Evolutionary conservation across 2,113 vertebrate species (phyloP), one percentile per base, ranked within the genome.

Genomic region (Holacanthus passer): DNA sequence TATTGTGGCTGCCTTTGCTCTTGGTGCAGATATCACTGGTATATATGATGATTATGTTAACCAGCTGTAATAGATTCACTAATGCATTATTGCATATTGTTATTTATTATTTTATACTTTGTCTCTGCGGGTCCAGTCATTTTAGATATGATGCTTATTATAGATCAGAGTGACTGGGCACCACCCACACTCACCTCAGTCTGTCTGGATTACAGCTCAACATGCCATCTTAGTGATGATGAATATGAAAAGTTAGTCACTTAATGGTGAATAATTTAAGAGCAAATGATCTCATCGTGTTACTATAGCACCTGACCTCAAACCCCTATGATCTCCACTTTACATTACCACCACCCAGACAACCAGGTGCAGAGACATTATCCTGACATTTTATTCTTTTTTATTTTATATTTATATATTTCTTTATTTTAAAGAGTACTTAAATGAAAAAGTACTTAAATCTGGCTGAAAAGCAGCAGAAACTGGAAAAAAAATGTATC

Each of bases 111-210:
- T 53, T 0, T 56, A 4, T 4, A 13, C 19, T 2, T 5, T 4
- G 17, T 43, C 6, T 39, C 8, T 14, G 29, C 0, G 5, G n/a
- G 5, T 20, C 1, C 29, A 55, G 32, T 60, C 2, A 1, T 65
- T 59, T n/a, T 5, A 20, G 7, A 74, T 39, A 0, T 27, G 27
- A 47, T 14, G 39, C 8, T 8, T 65, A 32, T 14, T 16, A 22
- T 2, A 39, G 39, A 56, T 73, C 10, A 63, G 3, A 73, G 50
- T 20, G 41, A 70, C 5, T 64, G 69, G 73, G 48, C 85, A 59
- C 77, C 81, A 77, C 81, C 85, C 85, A 39, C 45, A 22, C 16
- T 41, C 7, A 41, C 59, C 43, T 32, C 27, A 47, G 47, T 62
- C 39, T 68, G 66, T 39, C 66, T 80, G 70, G 13, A 7, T 41